Evolutionary conservation across 2,888 invertebrate species (phyloP).

Genomic region (Eristalis intricaria): DNA sequence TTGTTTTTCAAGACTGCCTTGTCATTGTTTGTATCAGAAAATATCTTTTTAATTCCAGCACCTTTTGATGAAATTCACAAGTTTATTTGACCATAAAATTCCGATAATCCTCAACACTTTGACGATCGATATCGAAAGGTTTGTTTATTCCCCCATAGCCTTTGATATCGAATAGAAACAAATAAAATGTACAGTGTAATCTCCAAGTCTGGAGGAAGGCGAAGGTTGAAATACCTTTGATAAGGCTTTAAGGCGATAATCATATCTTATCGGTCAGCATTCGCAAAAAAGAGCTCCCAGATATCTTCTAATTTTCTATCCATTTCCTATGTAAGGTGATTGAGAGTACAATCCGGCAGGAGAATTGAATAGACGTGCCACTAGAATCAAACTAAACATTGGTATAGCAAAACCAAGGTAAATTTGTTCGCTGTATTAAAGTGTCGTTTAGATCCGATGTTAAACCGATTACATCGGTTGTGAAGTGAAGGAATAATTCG

Average conservation of each 20-base stretch:
- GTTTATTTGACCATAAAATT: too few relatives aligned
- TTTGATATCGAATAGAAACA: background rate
- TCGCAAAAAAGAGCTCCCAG: background rate
- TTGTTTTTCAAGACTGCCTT: too few relatives aligned
- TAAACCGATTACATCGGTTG: too few relatives aligned
- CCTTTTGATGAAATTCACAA: too few relatives aligned
- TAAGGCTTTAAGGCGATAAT: background rate
- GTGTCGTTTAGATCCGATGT: too few relatives aligned
- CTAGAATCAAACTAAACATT: background rate
- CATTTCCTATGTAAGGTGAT: slow-evolving; percentile 7
- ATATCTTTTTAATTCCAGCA: too few relatives aligned
- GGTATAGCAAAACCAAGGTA: background rate
- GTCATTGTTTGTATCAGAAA: too few relatives aligned
- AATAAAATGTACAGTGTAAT: background rate
- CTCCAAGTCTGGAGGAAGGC: background rate
- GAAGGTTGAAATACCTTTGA: background rate
- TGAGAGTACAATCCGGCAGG: background rate
- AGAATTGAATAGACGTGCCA: background rate
- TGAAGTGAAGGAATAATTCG: background rate
- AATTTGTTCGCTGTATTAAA: background rate
- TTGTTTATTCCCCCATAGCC: background rate
- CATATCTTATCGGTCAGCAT: slow-evolving; percentile 34
- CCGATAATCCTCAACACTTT: background rate
- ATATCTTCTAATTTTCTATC: background rate
- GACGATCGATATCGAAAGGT: background rate